Evolutionary conservation across 2,888 invertebrate species (phyloP).

Genomic region (Saturnia japonica): DNA sequence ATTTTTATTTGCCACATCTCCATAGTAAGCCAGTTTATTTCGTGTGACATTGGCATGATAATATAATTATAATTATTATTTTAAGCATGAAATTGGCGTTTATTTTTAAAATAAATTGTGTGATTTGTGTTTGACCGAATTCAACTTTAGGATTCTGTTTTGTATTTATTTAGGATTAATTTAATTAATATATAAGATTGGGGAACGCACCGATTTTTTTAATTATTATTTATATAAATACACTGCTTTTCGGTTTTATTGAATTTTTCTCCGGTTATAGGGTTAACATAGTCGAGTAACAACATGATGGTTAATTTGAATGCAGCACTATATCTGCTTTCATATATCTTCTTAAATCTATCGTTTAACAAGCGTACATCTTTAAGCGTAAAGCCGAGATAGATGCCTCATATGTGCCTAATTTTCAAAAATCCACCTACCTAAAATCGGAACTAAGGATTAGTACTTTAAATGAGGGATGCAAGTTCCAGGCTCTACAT

Average conservation of each 20-base stretch:
- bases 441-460: no score
- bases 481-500: no score
- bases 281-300: neutral
- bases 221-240: neutral
- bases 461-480: no score
- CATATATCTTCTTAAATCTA: neutral
- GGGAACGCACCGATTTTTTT: neutral
- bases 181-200: neutral
- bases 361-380: neutral
- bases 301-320: neutral
- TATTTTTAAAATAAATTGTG: conserved; percentile 27
- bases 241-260: neutral
- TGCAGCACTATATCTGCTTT: neutral
- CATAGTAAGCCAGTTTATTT: conserved; percentile 39
- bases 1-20: conserved; percentile 52
- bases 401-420: no score
- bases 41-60: conserved; percentile 40
- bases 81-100: conserved; percentile 48
- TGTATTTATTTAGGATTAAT: neutral
- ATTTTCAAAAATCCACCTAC: no score
- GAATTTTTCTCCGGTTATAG: neutral
- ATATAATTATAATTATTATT: conserved; percentile 42
- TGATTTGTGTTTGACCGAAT: conserved; percentile 23
- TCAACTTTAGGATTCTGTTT: neutral
- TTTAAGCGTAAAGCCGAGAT: no score